phyloP scores from a whole-genome alignment of 2,888 invertebrate genomes.

The Camptogramma bilineatum region DNA sequence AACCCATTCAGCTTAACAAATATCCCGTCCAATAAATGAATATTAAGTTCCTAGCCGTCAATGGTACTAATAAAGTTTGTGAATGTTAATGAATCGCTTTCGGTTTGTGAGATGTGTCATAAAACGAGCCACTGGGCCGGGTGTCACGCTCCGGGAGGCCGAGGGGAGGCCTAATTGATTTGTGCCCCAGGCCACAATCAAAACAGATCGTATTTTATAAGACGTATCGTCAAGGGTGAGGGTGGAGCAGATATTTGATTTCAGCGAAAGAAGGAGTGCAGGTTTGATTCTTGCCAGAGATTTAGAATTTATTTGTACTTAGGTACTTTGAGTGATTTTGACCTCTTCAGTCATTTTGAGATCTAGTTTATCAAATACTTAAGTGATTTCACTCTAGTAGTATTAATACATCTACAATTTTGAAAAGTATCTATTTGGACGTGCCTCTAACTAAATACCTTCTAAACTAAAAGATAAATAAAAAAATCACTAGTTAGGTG shows the following conservation, averaged over 20 bases:
- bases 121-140: conserved; percentile 84
- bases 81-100: conserved; percentile 83
- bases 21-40: conserved; percentile 54
- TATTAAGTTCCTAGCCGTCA: conserved; percentile 63
- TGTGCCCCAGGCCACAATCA: conserved; percentile 86
- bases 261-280: conserved; percentile 36
- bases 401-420: no score
- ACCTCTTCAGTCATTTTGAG: no score
- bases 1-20: conserved; percentile 36
- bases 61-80: conserved; percentile 80
- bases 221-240: conserved; percentile 76
- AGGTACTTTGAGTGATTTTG: no score
- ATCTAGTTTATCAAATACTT: neutral
- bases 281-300: conserved; percentile 59
- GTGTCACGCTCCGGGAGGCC: conserved; percentile 75
- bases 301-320: no score
- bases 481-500: no score
- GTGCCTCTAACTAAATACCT: no score
- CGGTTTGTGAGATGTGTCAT: conserved; percentile 81
- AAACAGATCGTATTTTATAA: conserved; percentile 86
- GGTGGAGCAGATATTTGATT: conserved; percentile 51
- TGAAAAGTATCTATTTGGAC: no score
- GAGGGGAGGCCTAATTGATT: conserved; percentile 82
- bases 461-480: no score
- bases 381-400: neutral